Evolutionary conservation across 1,140 invertebrate species (phyloP).

Genomic region (Micrasema longulum): DNA sequence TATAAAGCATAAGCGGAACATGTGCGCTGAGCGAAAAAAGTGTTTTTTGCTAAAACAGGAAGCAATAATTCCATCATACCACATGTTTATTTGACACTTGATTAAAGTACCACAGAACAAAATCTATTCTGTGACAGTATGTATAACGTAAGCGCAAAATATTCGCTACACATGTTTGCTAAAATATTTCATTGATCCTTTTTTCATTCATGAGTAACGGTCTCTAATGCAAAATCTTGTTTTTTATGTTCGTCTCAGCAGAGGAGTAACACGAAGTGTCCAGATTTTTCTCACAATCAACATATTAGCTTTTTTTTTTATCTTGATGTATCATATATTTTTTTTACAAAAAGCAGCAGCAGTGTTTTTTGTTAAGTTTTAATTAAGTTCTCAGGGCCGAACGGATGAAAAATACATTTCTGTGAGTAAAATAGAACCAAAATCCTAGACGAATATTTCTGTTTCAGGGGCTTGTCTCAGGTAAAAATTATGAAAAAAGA

Average conservation of each 20-base stretch:
- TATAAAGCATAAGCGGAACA: slow-evolving; percentile 6
- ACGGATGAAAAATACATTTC: too few species aligned
- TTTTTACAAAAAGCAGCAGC: too few species aligned
- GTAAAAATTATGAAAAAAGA: too few species aligned
- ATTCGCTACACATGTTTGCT: slow-evolving; percentile 38
- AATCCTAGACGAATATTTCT: too few species aligned
- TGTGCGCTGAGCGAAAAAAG: slow-evolving; percentile 21
- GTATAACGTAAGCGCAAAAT: slow-evolving; percentile 34
- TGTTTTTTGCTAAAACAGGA: slow-evolving; percentile 35
- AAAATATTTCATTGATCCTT: slow-evolving; percentile 43
- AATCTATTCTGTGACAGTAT: too few species aligned
- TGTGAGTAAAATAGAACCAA: too few species aligned
- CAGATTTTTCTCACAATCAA: too few species aligned
- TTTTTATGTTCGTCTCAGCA: background rate
- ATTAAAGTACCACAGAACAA: slow-evolving; percentile 26
- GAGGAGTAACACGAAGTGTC: slow-evolving; percentile 4
- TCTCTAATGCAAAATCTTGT: background rate
- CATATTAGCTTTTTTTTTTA: too few species aligned
- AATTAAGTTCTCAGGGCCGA: too few species aligned
- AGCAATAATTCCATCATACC: slow-evolving; percentile 36
- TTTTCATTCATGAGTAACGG: slow-evolving; percentile 42
- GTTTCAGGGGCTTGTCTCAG: too few species aligned
- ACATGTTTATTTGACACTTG: slow-evolving; percentile 38
- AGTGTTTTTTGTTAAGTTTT: too few species aligned
- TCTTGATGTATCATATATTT: too few species aligned